Evolutionary conservation across 2,888 invertebrate species (phyloP).

Genomic region (Nebria salina): DNA sequence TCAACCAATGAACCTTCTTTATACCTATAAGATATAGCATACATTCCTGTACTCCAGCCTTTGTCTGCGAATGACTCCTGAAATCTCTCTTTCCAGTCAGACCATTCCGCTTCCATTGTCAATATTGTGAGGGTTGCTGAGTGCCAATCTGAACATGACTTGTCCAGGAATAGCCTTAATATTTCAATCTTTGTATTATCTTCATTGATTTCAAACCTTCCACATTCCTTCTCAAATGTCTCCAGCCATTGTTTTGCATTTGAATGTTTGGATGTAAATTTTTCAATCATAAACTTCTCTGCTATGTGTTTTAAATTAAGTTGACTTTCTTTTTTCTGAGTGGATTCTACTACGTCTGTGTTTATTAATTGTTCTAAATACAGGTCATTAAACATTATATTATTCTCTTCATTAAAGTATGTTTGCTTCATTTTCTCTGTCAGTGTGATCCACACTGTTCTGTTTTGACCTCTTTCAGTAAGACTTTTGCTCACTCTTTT

Average conservation of each 20-base stretch:
- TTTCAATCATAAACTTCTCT: slow-evolving; percentile 16
- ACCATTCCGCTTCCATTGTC: slow-evolving; percentile 5
- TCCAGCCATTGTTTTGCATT: slow-evolving; percentile 48
- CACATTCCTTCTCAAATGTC: slow-evolving; percentile 40
- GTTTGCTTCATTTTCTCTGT: slow-evolving; percentile 48
- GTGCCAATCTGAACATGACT: slow-evolving; percentile 50
- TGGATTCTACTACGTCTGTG: slow-evolving; percentile 46
- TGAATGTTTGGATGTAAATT: slow-evolving; percentile 44
- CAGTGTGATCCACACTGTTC: too few relatives aligned
- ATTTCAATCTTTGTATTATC: neutral
- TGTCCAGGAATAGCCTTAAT: slow-evolving; percentile 36
- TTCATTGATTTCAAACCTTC: too few relatives aligned
- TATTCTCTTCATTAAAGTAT: slow-evolving; percentile 49
- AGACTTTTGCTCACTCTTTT: too few relatives aligned
- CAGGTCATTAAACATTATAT: slow-evolving; percentile 49
- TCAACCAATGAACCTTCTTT: slow-evolving; percentile 52
- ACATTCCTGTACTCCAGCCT: slow-evolving; percentile 50
- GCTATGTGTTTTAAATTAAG: slow-evolving; percentile 13
- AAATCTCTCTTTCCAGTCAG: slow-evolving; percentile 48
- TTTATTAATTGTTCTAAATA: slow-evolving; percentile 48
- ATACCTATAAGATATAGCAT: slow-evolving; percentile 50
- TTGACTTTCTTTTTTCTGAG: slow-evolving; percentile 38
- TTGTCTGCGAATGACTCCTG: slow-evolving; percentile 51
- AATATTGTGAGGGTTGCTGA: slow-evolving; percentile 48
- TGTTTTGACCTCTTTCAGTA: too few relatives aligned